Evolutionary conservation across 1,140 invertebrate species (phyloP).

Genomic region (Diachasmimorpha longicaudata): DNA sequence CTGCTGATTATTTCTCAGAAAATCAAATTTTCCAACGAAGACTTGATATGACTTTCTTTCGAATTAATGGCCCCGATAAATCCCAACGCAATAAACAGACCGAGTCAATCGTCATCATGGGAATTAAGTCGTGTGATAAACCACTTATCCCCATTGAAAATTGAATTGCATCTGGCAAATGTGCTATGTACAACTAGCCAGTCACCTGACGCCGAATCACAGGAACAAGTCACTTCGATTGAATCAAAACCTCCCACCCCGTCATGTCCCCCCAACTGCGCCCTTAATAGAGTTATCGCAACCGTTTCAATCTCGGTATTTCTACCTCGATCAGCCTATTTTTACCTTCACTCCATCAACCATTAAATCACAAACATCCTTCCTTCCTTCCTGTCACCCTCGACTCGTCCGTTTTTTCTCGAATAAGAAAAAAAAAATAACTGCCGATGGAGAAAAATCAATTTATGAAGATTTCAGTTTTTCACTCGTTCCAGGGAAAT

Average conservation of each 20-base stretch:
- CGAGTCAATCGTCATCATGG: neutral
- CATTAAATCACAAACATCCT: constrained; percentile 1
- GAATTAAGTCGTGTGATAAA: neutral
- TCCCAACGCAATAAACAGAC: too few relatives aligned
- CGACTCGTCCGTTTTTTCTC: neutral
- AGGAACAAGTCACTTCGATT: neutral
- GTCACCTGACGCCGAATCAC: neutral
- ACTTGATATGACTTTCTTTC: too few relatives aligned
- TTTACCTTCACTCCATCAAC: neutral
- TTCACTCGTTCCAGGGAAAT: neutral
- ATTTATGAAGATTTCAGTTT: neutral
- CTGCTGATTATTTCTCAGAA: too few relatives aligned
- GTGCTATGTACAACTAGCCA: neutral
- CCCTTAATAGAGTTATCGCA: neutral
- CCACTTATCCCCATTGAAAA: neutral
- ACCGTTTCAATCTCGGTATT: neutral
- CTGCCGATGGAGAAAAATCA: neutral
- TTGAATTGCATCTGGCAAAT: neutral
- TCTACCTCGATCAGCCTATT: neutral
- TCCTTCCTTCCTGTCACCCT: constrained; percentile 4
- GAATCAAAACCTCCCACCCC: neutral
- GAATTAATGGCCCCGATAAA: too few relatives aligned
- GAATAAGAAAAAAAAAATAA: neutral
- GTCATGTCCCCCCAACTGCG: neutral
- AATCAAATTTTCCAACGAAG: too few relatives aligned